Conservation (phyloP, 2,113 vertebrate species). For the Pelecanoides urinatrix region DNA sequence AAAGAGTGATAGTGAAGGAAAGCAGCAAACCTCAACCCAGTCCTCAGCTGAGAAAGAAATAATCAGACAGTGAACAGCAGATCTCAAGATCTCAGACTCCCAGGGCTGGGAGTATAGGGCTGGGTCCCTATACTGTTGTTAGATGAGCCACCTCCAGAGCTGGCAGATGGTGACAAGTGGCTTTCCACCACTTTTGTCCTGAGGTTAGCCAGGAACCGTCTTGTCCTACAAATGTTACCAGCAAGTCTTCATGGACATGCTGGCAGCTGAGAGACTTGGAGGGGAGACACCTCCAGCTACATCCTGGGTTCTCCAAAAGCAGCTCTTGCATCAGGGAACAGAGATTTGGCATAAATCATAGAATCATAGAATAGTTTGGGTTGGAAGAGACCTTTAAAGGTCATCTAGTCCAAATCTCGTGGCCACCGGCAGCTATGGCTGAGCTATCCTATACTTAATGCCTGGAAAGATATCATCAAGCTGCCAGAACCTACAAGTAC, state of each 20-base stretch:
- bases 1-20: background rate
- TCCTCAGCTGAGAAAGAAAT: background rate
- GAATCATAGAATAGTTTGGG: background rate
- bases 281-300: background rate
- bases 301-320: background rate
- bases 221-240: background rate
- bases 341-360: background rate
- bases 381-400: background rate
- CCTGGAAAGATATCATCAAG: background rate
- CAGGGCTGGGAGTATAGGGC: background rate
- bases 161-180: background rate
- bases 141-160: background rate
- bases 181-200: background rate
- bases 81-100: background rate
- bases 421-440: background rate
- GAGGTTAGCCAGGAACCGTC: background rate
- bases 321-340: background rate
- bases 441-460: background rate
- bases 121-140: background rate
- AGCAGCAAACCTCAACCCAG: background rate
- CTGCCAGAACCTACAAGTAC: background rate
- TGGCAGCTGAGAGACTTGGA: background rate
- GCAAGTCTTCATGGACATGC: background rate
- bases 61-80: background rate
- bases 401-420: background rate